phyloP scores from a whole-genome alignment of 1,140 invertebrate genomes.

The Samia ricini region DNA sequence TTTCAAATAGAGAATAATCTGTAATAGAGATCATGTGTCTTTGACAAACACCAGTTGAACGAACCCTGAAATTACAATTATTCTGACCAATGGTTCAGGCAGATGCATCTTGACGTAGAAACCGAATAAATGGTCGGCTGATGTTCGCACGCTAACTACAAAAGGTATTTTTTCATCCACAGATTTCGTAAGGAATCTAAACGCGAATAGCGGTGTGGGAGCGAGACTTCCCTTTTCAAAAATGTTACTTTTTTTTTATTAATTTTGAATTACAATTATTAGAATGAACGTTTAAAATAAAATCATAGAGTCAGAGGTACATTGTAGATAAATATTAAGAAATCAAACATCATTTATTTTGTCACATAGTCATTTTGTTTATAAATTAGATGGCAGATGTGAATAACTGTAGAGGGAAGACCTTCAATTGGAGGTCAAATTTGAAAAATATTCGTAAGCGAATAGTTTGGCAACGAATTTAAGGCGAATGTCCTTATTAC shows the following conservation, averaged over 20 bases:
- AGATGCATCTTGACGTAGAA: constrained; percentile 41
- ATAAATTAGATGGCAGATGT: background rate
- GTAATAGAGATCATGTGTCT: constrained; percentile 14
- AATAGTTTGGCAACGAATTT: background rate
- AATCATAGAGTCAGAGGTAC: background rate
- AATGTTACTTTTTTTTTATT: constrained; percentile 21
- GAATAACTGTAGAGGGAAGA: constrained; percentile 4
- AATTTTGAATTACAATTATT: background rate
- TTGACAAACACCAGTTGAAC: constrained; percentile 30
- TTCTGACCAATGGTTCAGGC: constrained; percentile 47
- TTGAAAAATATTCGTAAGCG: background rate
- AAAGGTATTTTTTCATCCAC: constrained; percentile 56
- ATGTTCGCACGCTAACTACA: constrained; percentile 59
- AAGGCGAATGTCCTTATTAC: constrained; percentile 1
- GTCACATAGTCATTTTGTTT: background rate
- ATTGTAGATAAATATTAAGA: background rate
- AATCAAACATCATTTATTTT: background rate
- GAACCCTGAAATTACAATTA: constrained; percentile 48
- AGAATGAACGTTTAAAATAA: background rate
- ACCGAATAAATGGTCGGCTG: constrained; percentile 26
- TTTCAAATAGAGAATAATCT: constrained; percentile 11
- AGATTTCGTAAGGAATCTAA: constrained; percentile 61
- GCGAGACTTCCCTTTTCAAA: constrained; percentile 46
- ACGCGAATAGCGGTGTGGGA: constrained; percentile 57
- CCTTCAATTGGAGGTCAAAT: constrained; percentile 4